phyloP scores from a whole-genome alignment of 2,113 vertebrate species.

The Calidris pygmaea region DNA sequence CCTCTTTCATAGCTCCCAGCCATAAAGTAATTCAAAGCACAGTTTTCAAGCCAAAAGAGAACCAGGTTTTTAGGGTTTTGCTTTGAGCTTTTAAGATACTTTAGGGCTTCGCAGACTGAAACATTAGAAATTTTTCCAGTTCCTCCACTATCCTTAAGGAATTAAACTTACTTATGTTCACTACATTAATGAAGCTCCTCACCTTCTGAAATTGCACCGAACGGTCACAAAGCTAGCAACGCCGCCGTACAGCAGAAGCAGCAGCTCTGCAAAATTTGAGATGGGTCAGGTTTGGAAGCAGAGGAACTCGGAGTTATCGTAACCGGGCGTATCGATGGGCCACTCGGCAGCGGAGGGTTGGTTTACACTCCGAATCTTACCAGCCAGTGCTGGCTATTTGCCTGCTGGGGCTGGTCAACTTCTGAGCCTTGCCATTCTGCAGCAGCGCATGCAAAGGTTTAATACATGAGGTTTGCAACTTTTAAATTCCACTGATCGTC shows the following conservation, averaged over 20 bases:
- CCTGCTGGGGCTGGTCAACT: not conserved
- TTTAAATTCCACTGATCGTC: not conserved
- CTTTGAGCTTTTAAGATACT: not conserved
- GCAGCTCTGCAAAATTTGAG: not conserved
- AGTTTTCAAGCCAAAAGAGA: not conserved
- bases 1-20: not conserved
- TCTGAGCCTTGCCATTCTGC: not conserved
- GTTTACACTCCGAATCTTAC: not conserved
- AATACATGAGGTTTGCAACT: not conserved
- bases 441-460: not conserved
- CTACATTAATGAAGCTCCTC: not conserved
- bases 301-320: not conserved
- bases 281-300: not conserved
- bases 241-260: not conserved
- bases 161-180: not conserved
- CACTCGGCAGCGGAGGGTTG: rapidly evolving
- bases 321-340: not conserved
- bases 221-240: not conserved
- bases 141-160: not conserved
- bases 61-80: not conserved
- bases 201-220: not conserved
- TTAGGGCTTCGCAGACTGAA: not conserved
- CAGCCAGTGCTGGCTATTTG: not conserved
- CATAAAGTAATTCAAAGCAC: not conserved
- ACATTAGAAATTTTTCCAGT: not conserved